These are phyloP conservation scores for Sabellastarte sp. DNA, from an alignment of 2,888 invertebrate genomes.

Conservation along the genomic window DNA sequence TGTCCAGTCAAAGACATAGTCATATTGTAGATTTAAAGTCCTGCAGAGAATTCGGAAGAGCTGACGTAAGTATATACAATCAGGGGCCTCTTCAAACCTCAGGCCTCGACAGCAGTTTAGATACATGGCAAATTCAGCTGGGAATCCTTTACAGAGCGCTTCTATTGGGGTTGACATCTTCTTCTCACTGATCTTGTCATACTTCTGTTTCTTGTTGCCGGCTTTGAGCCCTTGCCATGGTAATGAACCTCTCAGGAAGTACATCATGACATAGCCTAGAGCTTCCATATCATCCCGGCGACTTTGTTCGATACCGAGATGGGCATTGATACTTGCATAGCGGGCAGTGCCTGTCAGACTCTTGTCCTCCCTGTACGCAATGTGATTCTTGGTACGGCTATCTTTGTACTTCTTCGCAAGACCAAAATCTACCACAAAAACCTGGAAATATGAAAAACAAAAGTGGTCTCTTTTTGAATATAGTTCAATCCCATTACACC, in stretches of 20 bases:
- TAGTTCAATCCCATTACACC: background rate
- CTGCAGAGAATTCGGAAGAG: conserved; percentile 97
- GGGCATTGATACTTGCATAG: conserved; percentile 56
- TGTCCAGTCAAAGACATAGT: conserved; percentile 99
- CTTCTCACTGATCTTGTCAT: conserved; percentile 10
- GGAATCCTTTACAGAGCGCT: conserved; percentile 71
- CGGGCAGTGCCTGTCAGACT: conserved; percentile 40
- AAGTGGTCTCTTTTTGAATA: background rate
- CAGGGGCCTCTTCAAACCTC: conserved; percentile 96
- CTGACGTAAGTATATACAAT: conserved; percentile 99
- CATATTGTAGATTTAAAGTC: conserved; percentile 97
- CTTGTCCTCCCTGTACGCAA: conserved; percentile 71
- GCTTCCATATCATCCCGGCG: conserved; percentile 99
- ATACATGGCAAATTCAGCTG: conserved; percentile 99
- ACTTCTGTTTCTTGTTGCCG: conserved; percentile 9
- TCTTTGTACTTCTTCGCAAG: conserved; percentile 98
- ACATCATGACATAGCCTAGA: conserved; percentile 65
- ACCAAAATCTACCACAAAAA: conserved; percentile 98
- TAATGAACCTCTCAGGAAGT: conserved; percentile 3
- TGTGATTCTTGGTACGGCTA: conserved; percentile 85
- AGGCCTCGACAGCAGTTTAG: conserved; percentile 98
- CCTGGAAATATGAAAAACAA: conserved; percentile 33
- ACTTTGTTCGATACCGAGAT: conserved; percentile 96
- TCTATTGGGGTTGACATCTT: conserved; percentile 5
- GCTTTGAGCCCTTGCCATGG: conserved; percentile 11